phyloP scores from a whole-genome alignment of 2,797 vertebrate genomes.

The Liparis tanakae region DNA sequence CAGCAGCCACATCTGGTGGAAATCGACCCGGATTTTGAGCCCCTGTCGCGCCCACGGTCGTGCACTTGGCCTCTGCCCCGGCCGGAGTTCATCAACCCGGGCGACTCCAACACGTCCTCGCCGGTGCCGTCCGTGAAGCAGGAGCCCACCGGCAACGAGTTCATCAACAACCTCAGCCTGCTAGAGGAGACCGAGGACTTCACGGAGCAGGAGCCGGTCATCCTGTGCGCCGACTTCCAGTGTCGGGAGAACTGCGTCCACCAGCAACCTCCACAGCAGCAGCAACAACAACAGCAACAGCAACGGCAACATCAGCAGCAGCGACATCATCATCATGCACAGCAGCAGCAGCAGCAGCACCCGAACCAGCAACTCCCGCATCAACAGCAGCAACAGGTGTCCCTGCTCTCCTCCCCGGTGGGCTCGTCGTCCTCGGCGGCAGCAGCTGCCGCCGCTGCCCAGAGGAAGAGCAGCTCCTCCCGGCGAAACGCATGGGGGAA shows the following conservation, averaged over 20 bases:
- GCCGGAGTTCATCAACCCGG: conserved; percentile 91
- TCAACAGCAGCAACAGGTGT: conserved; percentile 84
- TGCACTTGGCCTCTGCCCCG: conserved; percentile 97
- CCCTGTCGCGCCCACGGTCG: conserved; percentile 92
- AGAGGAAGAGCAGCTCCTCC: conserved; percentile 95
- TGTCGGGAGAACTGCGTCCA: conserved; percentile 87
- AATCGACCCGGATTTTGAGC: conserved; percentile 97
- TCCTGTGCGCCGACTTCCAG: conserved; percentile 88
- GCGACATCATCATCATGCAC: conserved; percentile 58
- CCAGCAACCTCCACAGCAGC: conserved; percentile 77
- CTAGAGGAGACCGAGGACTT: conserved; percentile 93
- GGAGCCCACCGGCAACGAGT: conserved; percentile 85
- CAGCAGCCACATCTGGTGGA: conserved; percentile 90
- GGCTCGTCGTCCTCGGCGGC: conserved; percentile 80
- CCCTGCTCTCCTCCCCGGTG: conserved; percentile 86
- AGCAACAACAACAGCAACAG: conserved; percentile 74
- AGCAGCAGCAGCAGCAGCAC: background rate
- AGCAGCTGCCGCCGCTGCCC: conserved; percentile 80
- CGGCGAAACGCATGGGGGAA: conserved; percentile 97
- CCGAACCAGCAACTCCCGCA: conserved; percentile 78
- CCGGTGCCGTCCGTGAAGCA: conserved; percentile 90
- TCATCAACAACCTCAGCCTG: conserved; percentile 90
- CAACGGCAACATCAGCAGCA: conserved; percentile 66
- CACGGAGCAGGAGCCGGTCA: conserved; percentile 77
- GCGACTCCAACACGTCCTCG: conserved; percentile 91